Evolutionary conservation across 2,888 invertebrate species (phyloP), one percentile per base, ranked within the genome.

Genomic region (Drosophila macrothrix): DNA sequence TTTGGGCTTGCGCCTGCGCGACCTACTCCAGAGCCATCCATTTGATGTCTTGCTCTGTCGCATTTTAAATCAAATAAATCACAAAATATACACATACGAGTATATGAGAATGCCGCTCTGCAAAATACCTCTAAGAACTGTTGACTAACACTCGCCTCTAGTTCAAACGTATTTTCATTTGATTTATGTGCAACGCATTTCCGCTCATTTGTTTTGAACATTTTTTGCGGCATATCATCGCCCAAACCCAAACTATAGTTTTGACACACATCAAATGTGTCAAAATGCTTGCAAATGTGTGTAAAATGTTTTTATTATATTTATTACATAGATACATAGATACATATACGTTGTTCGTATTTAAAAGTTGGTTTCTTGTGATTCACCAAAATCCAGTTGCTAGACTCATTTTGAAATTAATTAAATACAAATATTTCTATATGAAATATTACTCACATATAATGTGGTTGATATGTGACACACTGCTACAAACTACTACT

Each of bases 51-150:
- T 64, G 4, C 41, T 74, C 49, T 50, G 39, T 28, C 54, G 39
- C 67, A 75, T 78, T 87, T 87, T 75, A 83, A 84, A 74, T 68
- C 83, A 69, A 61, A 85, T 85, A 87, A 85, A 85, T 91, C 91
- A 90, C 70, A 81, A 53, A 31, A 28, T 43, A 66, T n/a, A 39
- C 25, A 4, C 6, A 6, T 19, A 9, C 9, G 35, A 54, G 35
- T 12, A 6, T 19, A 9, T 6, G 35, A 54, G 35, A 35, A 35
- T 54, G 16, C 16, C 59, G 29, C 12, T 56, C 58, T 59, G 50
- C 43, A 52, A 28, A 46, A 73, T 25, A 50, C 53, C 33, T 22
- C 31, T 10, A n/a, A 31, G 35, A 67, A 41, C 46, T 56, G 58
- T 55, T 60, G 61, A 37, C 65, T 60, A 64, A 49, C 58, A 63